Base-by-base conservation (phyloP, 2,797 vertebrate genomes). In the Eurystomus glaucurus region DNA sequence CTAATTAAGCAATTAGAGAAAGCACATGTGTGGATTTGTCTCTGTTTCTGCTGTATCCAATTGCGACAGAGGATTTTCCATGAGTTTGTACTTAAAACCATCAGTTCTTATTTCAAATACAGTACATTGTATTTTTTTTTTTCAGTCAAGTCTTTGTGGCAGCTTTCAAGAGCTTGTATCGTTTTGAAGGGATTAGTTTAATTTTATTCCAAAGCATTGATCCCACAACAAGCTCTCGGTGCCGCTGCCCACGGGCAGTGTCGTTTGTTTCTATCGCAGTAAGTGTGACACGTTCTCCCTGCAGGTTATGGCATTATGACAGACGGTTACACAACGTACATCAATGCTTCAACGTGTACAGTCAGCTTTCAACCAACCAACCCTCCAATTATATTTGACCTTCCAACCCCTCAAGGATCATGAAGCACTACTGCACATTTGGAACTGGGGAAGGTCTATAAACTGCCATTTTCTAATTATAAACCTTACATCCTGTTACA, bases 351-450 rank as follows among this genome's bases (percentile, higher is more conserved):
- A 26, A 99, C 99, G 21, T 99, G 99, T 98, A 99, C 99, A 43
- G 99, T 99, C 98, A 99, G 99, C 98, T 99, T 99, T 98, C 99
- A 99, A 93, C 99, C 99, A 88, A 99, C 99, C 98, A 99, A 99
- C 98, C 99, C 99, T 80, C 99, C 99, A 93, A 99, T 99, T 97
- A 99, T 99, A 94, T 99, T 99, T 72, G 99, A 99, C 98, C 99
- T 99, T 94, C 99, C 99, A 52, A 99, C 99, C 98, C 99, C 99
- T 48, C 98, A 98, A 98, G 99, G 98, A 97, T 99, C 99, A 97
- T 99, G 99, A 99, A 98, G 98, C 97, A 96, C 95, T 96, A 83
- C 94, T 35, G 61, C 88, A 90, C 80, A 50, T 51, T 71, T 82
- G 97, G 95, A 96, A 92, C 90, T 80, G 96, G 83, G 96, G 96